Conservation (phyloP, 2,113 vertebrate species). For the Bostrychus sinensis region DNA sequence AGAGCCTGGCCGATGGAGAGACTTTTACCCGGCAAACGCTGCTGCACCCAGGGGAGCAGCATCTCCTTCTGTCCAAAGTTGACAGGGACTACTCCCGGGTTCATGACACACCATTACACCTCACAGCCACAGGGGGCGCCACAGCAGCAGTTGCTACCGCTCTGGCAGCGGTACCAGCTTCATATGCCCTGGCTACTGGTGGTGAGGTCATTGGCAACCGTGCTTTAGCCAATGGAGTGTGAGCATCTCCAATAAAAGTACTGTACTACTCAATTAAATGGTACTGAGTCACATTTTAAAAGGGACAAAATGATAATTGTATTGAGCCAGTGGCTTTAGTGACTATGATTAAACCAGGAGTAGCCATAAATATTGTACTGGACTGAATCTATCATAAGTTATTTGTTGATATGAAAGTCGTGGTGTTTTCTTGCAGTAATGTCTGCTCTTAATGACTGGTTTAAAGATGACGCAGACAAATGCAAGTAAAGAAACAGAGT, state of each 20-base stretch:
- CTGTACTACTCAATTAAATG: slow-evolving; percentile 23
- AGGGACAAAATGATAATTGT: slow-evolving; percentile 21
- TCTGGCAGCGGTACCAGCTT: slow-evolving; percentile 74
- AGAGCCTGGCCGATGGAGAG: slow-evolving; percentile 91
- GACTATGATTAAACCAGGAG: slow-evolving; percentile 63
- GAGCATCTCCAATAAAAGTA: slow-evolving; percentile 66
- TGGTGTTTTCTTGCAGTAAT: slow-evolving; percentile 27
- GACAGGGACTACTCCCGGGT: slow-evolving; percentile 96
- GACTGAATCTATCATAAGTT: slow-evolving; percentile 30
- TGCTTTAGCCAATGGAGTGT: slow-evolving; percentile 88
- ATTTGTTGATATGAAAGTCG: slow-evolving; percentile 35
- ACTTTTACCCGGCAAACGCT: slow-evolving; percentile 91
- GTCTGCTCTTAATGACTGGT: slow-evolving; percentile 2
- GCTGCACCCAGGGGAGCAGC: slow-evolving; percentile 90
- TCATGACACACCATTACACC: slow-evolving; percentile 82
- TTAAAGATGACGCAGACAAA: slow-evolving; percentile 15
- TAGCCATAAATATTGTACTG: slow-evolving; percentile 59
- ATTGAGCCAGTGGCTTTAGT: slow-evolving; percentile 47
- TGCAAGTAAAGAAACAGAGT: background rate
- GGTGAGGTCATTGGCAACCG: slow-evolving; percentile 80
- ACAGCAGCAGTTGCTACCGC: slow-evolving; percentile 77
- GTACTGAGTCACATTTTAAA: background rate
- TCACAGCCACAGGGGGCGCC: slow-evolving; percentile 67
- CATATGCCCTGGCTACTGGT: slow-evolving; percentile 66
- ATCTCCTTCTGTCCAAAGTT: slow-evolving; percentile 88